Conservation (phyloP, 2,113 vertebrate species). For the Pipa parva region DNA sequence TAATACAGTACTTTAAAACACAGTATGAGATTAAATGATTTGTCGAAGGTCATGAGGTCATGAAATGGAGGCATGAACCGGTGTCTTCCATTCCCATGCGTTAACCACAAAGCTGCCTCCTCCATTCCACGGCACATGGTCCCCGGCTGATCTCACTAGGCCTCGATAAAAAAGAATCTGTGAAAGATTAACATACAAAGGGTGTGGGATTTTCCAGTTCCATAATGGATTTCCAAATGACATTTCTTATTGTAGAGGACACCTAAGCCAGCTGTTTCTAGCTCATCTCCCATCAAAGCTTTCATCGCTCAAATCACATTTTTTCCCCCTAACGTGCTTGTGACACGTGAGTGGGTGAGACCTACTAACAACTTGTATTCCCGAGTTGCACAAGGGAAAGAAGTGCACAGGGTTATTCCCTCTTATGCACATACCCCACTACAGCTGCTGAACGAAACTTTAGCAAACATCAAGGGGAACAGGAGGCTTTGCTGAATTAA, state of each 20-base stretch:
- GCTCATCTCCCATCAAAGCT: conserved; percentile 35
- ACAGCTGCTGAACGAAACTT: conserved; percentile 78
- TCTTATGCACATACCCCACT: conserved; percentile 59
- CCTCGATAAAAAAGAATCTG: conserved; percentile 7
- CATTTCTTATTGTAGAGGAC: conserved; percentile 45
- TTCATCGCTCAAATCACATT: conserved; percentile 31
- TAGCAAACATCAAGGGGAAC: conserved; percentile 82
- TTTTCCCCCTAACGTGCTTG: conserved; percentile 27
- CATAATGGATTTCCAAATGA: conserved; percentile 45
- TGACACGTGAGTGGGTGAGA: conserved; percentile 47
- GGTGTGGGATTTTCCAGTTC: conserved; percentile 46
- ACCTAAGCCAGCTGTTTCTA: conserved; percentile 45
- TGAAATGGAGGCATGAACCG: not conserved
- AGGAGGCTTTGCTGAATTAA: conserved; percentile 74
- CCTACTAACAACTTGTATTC: conserved; percentile 58
- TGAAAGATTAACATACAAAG: conserved; percentile 50
- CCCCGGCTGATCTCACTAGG: not conserved
- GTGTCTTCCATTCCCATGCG: not conserved
- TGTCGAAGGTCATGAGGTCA: conserved; percentile 10
- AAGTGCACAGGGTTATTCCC: conserved; percentile 52
- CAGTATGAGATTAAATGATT: not conserved
- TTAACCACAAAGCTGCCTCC: conserved; percentile 9
- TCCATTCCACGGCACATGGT: not conserved
- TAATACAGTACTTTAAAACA: conserved; percentile 1
- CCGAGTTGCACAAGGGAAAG: conserved; percentile 46